Percentiles rank a stretch among this genome's conserved stretches.
phyloP scores from a whole-genome alignment of 2,888 invertebrate genomes.

The Frankliniella intonsa region DNA sequence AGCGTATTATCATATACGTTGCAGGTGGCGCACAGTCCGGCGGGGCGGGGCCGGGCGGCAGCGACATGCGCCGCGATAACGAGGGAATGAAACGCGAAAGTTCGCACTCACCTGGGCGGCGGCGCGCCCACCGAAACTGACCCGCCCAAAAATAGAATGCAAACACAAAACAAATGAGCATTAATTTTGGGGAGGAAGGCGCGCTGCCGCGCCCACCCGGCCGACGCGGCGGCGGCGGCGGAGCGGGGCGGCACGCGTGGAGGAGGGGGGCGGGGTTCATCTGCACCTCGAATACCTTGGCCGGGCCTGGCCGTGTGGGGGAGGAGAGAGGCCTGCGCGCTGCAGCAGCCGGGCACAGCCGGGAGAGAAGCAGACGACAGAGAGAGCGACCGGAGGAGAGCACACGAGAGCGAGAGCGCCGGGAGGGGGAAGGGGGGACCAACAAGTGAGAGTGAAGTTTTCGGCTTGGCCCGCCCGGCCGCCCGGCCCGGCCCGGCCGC shows the following conservation, averaged over 20 bases:
- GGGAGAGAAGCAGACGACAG: neutral
- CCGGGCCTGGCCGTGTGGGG: too few relatives aligned
- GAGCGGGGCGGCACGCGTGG: neutral
- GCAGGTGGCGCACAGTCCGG: too few relatives aligned
- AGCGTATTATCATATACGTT: too few relatives aligned
- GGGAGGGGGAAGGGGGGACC: constrained; percentile 32
- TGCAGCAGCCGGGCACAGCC: neutral
- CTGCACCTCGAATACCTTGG: too few relatives aligned
- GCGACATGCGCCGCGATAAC: constrained; percentile 1
- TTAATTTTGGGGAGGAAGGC: constrained; percentile 27
- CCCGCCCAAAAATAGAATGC: neutral
- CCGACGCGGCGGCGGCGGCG: neutral
- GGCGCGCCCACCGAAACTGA: neutral
- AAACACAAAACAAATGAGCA: constrained; percentile 23
- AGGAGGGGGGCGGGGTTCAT: too few relatives aligned
- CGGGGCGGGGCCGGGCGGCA: too few relatives aligned
- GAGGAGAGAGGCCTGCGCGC: neutral
- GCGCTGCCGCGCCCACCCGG: neutral
- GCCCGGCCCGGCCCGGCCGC: constrained; percentile 35
- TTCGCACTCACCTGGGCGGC: neutral
- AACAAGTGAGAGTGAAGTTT: constrained; percentile 24
- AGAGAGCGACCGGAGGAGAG: neutral
- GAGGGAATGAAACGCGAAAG: constrained; percentile 19
- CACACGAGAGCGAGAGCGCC: neutral
- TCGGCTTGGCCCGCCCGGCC: constrained; percentile 33